These are phyloP conservation scores for Heliornis fulica DNA, from an alignment of 2,113 vertebrate species.

Conservation along the genomic window DNA sequence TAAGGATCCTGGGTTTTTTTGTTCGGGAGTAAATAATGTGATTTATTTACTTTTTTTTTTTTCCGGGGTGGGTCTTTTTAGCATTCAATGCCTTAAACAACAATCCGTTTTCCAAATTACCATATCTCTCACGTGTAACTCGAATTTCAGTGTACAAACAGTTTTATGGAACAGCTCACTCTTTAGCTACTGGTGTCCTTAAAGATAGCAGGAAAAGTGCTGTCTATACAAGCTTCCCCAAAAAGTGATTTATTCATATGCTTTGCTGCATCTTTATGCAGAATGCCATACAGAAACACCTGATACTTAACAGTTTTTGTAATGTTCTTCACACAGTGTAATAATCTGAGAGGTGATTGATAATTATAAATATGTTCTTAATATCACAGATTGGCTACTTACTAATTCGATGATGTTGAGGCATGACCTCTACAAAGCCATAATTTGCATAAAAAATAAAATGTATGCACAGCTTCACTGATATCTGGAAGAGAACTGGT, in stretches of 20 bases:
- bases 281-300: not conserved
- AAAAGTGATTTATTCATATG: not conserved
- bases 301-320: not conserved
- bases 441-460: constrained; percentile 19
- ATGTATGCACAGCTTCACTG: not conserved
- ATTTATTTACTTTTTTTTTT: not conserved
- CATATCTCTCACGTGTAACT: not conserved
- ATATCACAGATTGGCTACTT: constrained; percentile 10
- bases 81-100: not conserved
- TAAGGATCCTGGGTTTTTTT: not conserved
- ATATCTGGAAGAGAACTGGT: constrained; percentile 45
- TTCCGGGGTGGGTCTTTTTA: accelerated
- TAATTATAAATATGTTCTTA: constrained; percentile 13
- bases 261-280: not conserved
- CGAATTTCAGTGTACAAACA: not conserved
- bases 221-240: not conserved
- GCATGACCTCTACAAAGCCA: constrained; percentile 18
- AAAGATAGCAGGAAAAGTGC: not conserved
- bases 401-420: constrained; percentile 31
- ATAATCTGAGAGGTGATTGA: not conserved
- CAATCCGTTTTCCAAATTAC: not conserved
- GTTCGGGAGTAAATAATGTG: not conserved
- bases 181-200: not conserved
- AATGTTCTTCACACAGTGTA: not conserved
- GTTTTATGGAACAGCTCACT: not conserved